phyloP scores from a whole-genome alignment of 2,888 invertebrate genomes.

The Endomychus coccineus region DNA sequence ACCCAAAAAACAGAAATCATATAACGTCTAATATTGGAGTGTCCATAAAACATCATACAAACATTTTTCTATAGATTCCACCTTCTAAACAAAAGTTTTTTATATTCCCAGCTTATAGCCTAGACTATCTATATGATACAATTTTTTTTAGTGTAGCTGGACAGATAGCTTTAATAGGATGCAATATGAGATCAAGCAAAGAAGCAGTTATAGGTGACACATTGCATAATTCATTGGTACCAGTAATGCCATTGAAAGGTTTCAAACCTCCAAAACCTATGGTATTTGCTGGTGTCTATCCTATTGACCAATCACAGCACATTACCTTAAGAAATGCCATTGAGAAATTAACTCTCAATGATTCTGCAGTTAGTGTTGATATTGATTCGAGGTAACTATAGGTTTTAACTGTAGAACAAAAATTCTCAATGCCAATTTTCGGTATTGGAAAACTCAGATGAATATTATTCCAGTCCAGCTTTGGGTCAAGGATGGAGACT shows the following conservation, averaged over 20 bases:
- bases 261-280: constrained; percentile 68
- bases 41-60: too few relatives aligned
- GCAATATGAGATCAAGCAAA: constrained; percentile 66
- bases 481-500: constrained; percentile 84
- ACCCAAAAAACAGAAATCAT: too few relatives aligned
- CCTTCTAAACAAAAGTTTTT: constrained; percentile 6
- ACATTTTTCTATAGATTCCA: constrained; percentile 1
- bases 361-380: constrained; percentile 79
- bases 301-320: constrained; percentile 83
- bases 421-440: too few relatives aligned
- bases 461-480: constrained; percentile 62
- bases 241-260: constrained; percentile 54
- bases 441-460: background rate
- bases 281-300: constrained; percentile 86
- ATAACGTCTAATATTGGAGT: too few relatives aligned
- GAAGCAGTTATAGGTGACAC: constrained; percentile 77
- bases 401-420: too few relatives aligned
- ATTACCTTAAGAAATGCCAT: constrained; percentile 68
- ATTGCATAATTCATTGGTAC: constrained; percentile 48
- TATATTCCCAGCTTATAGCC: too few relatives aligned
- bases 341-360: constrained; percentile 87
- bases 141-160: constrained; percentile 62
- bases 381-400: constrained; percentile 68
- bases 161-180: constrained; percentile 85
- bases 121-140: too few relatives aligned